Percentiles rank a stretch among this genome's conserved stretches.
phyloP scores from a whole-genome alignment of 2,113 vertebrate species.

The Nothobranchius kuhntae region DNA sequence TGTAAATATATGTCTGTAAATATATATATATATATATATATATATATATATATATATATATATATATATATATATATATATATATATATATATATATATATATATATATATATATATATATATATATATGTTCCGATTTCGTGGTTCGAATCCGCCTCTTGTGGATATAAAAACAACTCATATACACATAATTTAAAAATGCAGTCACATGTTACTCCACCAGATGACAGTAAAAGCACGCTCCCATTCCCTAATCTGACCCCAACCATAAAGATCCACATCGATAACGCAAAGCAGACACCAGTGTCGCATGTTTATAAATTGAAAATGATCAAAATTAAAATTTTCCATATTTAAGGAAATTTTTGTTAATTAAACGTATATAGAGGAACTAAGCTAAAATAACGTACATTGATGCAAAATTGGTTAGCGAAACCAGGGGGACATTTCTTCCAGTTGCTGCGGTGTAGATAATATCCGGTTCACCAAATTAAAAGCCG shows the following conservation, averaged over 20 bases:
- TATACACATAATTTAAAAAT: too few relatives aligned
- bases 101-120: too few relatives aligned
- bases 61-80: too few relatives aligned
- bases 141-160: too few relatives aligned
- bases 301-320: constrained; percentile 62
- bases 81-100: too few relatives aligned
- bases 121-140: too few relatives aligned
- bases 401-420: background rate
- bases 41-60: too few relatives aligned
- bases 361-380: background rate
- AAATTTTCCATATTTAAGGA: background rate
- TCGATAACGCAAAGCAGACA: constrained; percentile 75
- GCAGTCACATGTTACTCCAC: background rate
- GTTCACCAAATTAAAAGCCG: constrained; percentile 33
- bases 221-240: constrained; percentile 17
- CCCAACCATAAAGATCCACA: constrained; percentile 73
- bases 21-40: too few relatives aligned
- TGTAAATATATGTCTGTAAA: too few relatives aligned
- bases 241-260: constrained; percentile 19
- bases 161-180: too few relatives aligned
- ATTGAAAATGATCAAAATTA: background rate
- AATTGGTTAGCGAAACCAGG: background rate
- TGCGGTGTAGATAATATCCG: constrained; percentile 10
- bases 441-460: background rate
- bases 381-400: too few relatives aligned